Conservation (phyloP, 2,888 invertebrate genomes). For the Eupsilia transversa region DNA sequence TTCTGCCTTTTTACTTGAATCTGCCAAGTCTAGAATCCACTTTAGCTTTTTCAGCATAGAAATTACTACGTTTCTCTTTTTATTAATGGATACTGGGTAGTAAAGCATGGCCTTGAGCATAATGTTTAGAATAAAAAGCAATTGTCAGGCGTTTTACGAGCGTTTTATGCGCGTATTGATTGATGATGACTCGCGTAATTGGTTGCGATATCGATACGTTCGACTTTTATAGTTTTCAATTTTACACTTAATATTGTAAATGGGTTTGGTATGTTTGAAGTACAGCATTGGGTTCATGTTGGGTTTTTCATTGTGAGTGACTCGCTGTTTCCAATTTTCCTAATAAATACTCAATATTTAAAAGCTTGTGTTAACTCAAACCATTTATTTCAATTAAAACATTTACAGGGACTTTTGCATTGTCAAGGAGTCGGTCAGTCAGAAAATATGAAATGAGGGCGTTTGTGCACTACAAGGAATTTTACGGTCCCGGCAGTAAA, state of each 20-base stretch:
- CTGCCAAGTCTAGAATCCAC: no score
- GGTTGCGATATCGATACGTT: conserved; percentile 43
- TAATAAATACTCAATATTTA: neutral
- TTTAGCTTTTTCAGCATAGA: neutral
- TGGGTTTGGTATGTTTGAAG: conserved; percentile 5
- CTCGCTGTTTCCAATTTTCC: neutral
- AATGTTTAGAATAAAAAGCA: conserved; percentile 51
- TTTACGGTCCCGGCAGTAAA: no score
- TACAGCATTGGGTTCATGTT: no score
- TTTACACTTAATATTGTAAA: conserved; percentile 36
- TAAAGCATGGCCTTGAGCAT: conserved; percentile 4
- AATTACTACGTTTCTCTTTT: conserved; percentile 3
- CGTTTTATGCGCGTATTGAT: conserved; percentile 54
- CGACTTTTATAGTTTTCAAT: conserved; percentile 57
- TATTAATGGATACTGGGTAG: conserved; percentile 37
- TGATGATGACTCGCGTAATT: conserved; percentile 53
- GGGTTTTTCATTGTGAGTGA: neutral
- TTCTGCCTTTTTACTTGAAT: no score
- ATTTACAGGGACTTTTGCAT: no score
- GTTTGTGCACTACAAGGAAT: no score
- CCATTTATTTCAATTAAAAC: no score
- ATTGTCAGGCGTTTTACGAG: conserved; percentile 48
- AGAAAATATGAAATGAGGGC: no score
- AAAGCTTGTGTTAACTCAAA: no score
- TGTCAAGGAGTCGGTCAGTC: no score